A percentile compares a stretch with the other conserved stretches of the same genome.
phyloP scores from a whole-genome alignment of 2,797 vertebrate genomes.

The Esox lucius region DNA sequence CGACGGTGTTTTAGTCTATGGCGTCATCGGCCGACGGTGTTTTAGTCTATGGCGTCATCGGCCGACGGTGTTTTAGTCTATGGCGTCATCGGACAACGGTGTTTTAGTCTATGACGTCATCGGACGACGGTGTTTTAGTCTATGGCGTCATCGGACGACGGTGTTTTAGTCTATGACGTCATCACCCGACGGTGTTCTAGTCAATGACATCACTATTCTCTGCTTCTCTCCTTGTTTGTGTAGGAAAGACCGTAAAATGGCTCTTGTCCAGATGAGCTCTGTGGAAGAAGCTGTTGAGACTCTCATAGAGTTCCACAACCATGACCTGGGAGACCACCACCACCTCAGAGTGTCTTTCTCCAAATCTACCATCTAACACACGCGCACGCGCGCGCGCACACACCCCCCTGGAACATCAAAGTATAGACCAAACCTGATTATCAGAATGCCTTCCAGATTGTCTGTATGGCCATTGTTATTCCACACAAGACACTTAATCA shows the following conservation, averaged over 20 bases:
- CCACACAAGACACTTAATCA: constrained; percentile 83
- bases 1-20: not conserved
- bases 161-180: not conserved
- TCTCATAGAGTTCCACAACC: constrained; percentile 92
- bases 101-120: too few species aligned
- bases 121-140: not conserved
- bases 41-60: too few species aligned
- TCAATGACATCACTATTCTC: too few species aligned
- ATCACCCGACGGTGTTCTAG: not conserved
- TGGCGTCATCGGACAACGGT: too few species aligned
- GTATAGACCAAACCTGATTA: constrained; percentile 69
- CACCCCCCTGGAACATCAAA: not conserved
- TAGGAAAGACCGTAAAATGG: constrained; percentile 90
- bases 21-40: too few species aligned
- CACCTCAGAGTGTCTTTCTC: constrained; percentile 96
- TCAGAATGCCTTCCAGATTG: constrained; percentile 49
- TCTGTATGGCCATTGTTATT: constrained; percentile 45
- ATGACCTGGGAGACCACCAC: constrained; percentile 84
- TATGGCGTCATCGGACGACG: not conserved
- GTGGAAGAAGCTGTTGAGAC: constrained; percentile 94
- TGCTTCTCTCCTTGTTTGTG: not conserved
- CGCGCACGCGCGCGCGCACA: not conserved
- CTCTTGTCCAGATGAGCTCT: constrained; percentile 85
- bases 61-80: too few species aligned
- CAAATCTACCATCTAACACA: constrained; percentile 89